These are phyloP conservation scores for Palaemon carinicauda DNA, from an alignment of 1,140 invertebrate genomes.

Conservation along the genomic window DNA sequence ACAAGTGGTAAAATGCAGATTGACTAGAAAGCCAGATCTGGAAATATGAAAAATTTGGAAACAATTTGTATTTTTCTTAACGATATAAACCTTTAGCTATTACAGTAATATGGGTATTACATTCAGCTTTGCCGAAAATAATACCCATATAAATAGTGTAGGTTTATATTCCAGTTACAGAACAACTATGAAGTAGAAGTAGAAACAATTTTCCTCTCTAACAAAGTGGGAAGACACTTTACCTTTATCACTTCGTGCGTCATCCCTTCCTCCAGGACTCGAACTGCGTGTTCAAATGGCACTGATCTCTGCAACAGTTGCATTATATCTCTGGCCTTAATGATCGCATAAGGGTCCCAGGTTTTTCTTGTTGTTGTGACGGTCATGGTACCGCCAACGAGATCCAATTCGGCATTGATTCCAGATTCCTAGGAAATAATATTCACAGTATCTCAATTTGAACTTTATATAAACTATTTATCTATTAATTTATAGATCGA, in stretches of 20 bases:
- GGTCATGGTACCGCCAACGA: constrained; percentile 94
- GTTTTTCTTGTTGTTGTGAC: constrained; percentile 96
- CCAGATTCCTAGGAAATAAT: constrained; percentile 70
- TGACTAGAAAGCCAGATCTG: too few relatives aligned
- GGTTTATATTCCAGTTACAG: too few relatives aligned
- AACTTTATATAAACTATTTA: too few relatives aligned
- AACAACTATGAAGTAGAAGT: background rate
- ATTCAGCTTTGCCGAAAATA: too few relatives aligned
- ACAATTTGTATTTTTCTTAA: too few relatives aligned
- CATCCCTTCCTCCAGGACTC: constrained; percentile 84
- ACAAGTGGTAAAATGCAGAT: too few relatives aligned
- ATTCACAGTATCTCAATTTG: too few relatives aligned
- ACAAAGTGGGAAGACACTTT: constrained; percentile 66
- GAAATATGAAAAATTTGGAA: too few relatives aligned
- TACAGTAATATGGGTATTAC: too few relatives aligned
- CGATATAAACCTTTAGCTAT: too few relatives aligned
- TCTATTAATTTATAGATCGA: too few relatives aligned
- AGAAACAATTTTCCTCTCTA: background rate
- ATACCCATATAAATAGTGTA: too few relatives aligned
- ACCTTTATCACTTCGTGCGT: constrained; percentile 98
- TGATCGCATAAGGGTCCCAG: constrained; percentile 97
- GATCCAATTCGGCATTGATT: constrained; percentile 91
- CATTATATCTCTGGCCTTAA: constrained; percentile 96
- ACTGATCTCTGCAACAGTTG: constrained; percentile 95
- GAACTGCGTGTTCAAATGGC: constrained; percentile 91